phyloP scores from a whole-genome alignment of 2,113 vertebrate genomes.

The Semnornis frantzii region DNA sequence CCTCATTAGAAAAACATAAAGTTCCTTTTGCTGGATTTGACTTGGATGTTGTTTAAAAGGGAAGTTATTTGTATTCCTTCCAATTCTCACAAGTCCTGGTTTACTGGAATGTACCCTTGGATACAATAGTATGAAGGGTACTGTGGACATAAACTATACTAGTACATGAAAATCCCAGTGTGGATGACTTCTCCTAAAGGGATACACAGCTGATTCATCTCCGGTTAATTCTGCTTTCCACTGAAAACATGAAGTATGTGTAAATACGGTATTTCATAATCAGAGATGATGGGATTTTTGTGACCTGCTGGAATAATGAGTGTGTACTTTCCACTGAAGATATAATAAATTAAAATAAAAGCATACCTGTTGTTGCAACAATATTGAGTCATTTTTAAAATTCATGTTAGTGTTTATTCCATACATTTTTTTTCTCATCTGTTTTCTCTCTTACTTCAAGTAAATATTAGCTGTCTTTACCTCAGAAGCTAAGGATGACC shows the following conservation, averaged over 20 bases:
- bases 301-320: neutral
- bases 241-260: neutral
- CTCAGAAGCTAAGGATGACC: neutral
- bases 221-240: neutral
- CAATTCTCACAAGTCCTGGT: neutral
- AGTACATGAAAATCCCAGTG: neutral
- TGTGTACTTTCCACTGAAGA: neutral
- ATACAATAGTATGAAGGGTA: neutral
- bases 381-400: neutral
- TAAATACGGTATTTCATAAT: neutral
- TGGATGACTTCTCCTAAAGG: neutral
- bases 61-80: neutral
- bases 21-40: neutral
- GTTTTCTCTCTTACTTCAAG: neutral
- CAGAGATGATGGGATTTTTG: neutral
- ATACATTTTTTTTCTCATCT: neutral
- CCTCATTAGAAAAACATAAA: neutral
- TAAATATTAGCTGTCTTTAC: neutral
- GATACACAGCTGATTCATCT: neutral
- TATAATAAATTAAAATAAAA: neutral
- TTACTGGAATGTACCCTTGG: slow-evolving; percentile 2
- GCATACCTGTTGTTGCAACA: neutral
- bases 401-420: neutral
- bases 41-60: neutral
- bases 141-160: neutral